Percentiles rank a stretch among this genome's conserved stretches.
phyloP scores from a whole-genome alignment of 2,797 vertebrate species.

The Meriones psammophilus region DNA sequence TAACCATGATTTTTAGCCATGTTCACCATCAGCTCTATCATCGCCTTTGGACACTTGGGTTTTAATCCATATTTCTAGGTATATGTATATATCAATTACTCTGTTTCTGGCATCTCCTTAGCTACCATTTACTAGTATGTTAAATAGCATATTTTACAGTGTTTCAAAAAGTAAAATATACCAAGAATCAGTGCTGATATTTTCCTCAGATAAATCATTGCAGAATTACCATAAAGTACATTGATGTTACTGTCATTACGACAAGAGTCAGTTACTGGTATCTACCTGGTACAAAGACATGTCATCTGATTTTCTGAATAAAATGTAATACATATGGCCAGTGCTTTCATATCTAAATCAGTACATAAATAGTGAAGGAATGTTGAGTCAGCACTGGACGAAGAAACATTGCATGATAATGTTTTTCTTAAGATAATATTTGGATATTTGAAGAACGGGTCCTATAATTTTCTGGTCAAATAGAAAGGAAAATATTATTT shows the following conservation, averaged over 20 bases:
- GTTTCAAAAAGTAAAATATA: constrained; percentile 72
- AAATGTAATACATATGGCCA: constrained; percentile 74
- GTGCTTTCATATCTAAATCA: constrained; percentile 45
- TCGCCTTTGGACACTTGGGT: neutral
- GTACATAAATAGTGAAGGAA: constrained; percentile 22
- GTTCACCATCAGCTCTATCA: neutral
- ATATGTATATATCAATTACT: neutral
- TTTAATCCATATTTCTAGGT: neutral
- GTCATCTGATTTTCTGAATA: constrained; percentile 75
- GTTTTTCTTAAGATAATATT: constrained; percentile 82
- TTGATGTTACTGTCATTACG: constrained; percentile 88
- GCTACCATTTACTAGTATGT: constrained; percentile 4
- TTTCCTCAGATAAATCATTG: constrained; percentile 85
- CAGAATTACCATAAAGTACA: constrained; percentile 85
- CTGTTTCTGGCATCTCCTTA: neutral
- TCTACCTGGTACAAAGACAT: constrained; percentile 85
- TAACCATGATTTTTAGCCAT: constrained; percentile 40
- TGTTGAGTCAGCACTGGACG: constrained; percentile 61
- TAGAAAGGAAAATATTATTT: constrained; percentile 12
- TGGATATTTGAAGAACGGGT: constrained; percentile 58
- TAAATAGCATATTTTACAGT: neutral
- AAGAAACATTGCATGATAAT: constrained; percentile 60
- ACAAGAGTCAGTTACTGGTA: constrained; percentile 86
- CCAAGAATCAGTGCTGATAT: constrained; percentile 75
- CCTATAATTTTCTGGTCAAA: constrained; percentile 55